Percentiles rank a stretch among this genome's conserved stretches.
phyloP scores from a whole-genome alignment of 2,797 vertebrate species.

The Galaxias olidus region DNA sequence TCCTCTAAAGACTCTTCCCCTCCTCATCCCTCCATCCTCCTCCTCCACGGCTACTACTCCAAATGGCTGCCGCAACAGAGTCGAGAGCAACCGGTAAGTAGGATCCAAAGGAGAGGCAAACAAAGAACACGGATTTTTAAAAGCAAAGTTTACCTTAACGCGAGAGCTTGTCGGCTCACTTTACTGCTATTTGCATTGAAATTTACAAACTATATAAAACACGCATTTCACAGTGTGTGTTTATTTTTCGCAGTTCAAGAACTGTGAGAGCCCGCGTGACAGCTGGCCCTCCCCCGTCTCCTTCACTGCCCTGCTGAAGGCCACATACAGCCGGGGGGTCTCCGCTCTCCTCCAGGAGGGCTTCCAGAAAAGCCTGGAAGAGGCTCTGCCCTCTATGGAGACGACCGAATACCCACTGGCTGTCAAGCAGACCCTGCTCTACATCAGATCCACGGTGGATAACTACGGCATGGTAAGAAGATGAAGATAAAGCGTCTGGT shows the following conservation, averaged over 20 bases:
- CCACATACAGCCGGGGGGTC: constrained; percentile 68
- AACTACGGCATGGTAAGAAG: constrained; percentile 75
- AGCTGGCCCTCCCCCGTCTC: constrained; percentile 21
- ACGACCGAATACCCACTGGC: constrained; percentile 68
- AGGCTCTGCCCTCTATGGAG: constrained; percentile 52
- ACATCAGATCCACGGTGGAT: constrained; percentile 83
- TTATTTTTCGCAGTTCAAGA: constrained; percentile 67
- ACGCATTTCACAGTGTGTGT: background rate
- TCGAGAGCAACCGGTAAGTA: constrained; percentile 76
- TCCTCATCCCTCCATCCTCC: constrained; percentile 61
- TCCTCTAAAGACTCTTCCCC: constrained; percentile 41
- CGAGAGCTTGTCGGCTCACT: no score
- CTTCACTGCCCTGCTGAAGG: constrained; percentile 75
- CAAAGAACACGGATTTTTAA: no score
- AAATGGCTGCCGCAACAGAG: constrained; percentile 85
- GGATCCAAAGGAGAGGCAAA: background rate
- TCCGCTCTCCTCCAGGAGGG: constrained; percentile 57
- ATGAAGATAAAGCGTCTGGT: background rate
- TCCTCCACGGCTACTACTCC: constrained; percentile 84
- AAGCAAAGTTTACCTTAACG: background rate
- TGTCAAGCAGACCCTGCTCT: constrained; percentile 85
- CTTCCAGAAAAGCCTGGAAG: constrained; percentile 64
- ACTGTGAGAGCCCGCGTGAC: constrained; percentile 11
- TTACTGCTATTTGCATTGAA: no score
- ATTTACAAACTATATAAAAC: no score